phyloP scores from a whole-genome alignment of 2,888 invertebrate species.

The Noctua janthe region DNA sequence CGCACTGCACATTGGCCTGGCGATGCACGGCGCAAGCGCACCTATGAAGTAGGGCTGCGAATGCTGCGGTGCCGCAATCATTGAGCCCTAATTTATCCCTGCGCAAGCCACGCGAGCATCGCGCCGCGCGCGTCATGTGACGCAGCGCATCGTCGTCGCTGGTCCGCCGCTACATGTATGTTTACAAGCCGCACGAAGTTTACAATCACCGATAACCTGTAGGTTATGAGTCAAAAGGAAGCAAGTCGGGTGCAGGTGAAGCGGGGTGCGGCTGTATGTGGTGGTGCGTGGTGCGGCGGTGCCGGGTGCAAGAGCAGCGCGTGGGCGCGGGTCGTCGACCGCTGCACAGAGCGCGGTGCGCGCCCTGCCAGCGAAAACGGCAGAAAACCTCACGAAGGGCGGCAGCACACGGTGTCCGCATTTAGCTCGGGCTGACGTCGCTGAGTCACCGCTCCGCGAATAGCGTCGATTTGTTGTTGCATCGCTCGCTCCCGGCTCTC shows the following conservation, averaged over 20 bases:
- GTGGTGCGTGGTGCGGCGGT: slow-evolving; percentile 70
- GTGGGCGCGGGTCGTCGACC: slow-evolving; percentile 89
- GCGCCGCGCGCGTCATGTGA: slow-evolving; percentile 68
- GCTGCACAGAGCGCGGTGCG: slow-evolving; percentile 78
- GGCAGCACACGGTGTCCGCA: slow-evolving; percentile 89
- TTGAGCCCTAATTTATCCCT: slow-evolving; percentile 70
- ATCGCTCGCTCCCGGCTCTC: slow-evolving; percentile 88
- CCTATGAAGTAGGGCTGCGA: slow-evolving; percentile 78
- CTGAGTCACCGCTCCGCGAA: slow-evolving; percentile 89
- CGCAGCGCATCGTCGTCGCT: slow-evolving; percentile 54
- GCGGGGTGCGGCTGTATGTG: slow-evolving; percentile 45
- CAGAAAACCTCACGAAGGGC: slow-evolving; percentile 89
- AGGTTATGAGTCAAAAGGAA: slow-evolving; percentile 57
- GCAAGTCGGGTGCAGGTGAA: slow-evolving; percentile 49
- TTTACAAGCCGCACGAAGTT: slow-evolving; percentile 65
- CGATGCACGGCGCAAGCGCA: slow-evolving; percentile 71
- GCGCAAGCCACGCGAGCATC: slow-evolving; percentile 67
- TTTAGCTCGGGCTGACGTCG: slow-evolving; percentile 89
- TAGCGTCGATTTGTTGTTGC: slow-evolving; percentile 89
- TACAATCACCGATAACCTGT: slow-evolving; percentile 58
- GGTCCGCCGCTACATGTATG: slow-evolving; percentile 56
- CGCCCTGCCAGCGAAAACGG: slow-evolving; percentile 87
- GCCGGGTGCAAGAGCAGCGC: slow-evolving; percentile 84
- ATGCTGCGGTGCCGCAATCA: slow-evolving; percentile 79
- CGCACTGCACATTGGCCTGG: slow-evolving; percentile 83